Evolutionary conservation across 2,113 vertebrate species (phyloP).

Genomic region (Cinclus mexicanus): DNA sequence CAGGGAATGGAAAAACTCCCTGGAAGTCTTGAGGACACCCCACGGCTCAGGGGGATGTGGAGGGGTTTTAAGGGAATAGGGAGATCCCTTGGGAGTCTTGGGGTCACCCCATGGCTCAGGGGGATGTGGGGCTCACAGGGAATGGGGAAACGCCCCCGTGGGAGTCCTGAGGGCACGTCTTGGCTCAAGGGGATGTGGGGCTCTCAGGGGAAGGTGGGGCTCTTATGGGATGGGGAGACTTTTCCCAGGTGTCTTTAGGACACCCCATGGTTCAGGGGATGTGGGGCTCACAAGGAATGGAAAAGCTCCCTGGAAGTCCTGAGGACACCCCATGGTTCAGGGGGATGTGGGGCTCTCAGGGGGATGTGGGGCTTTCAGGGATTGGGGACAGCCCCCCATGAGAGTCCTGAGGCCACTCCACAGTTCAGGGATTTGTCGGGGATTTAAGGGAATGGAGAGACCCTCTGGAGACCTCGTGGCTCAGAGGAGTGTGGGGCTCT

Average conservation of each 20-base stretch:
- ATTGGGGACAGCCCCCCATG: accelerated
- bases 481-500: background rate
- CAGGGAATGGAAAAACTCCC: too few species aligned
- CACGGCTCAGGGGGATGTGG: background rate
- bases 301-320: too few species aligned
- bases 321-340: too few species aligned
- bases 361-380: background rate
- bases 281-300: too few species aligned
- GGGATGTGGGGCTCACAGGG: background rate
- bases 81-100: background rate
- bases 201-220: background rate
- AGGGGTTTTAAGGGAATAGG: background rate
- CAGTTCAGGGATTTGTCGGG: too few species aligned
- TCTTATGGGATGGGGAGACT: background rate
- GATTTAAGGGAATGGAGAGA: background rate
- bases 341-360: too few species aligned
- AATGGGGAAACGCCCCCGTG: background rate
- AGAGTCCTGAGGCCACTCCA: background rate
- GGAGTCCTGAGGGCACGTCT: too few species aligned
- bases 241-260: accelerated
- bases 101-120: background rate
- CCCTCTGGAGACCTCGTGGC: background rate
- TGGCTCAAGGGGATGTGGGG: background rate
- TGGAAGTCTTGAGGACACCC: background rate
- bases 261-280: background rate